Conservation (phyloP, 2,113 vertebrate species). For the Silurus glanis region DNA sequence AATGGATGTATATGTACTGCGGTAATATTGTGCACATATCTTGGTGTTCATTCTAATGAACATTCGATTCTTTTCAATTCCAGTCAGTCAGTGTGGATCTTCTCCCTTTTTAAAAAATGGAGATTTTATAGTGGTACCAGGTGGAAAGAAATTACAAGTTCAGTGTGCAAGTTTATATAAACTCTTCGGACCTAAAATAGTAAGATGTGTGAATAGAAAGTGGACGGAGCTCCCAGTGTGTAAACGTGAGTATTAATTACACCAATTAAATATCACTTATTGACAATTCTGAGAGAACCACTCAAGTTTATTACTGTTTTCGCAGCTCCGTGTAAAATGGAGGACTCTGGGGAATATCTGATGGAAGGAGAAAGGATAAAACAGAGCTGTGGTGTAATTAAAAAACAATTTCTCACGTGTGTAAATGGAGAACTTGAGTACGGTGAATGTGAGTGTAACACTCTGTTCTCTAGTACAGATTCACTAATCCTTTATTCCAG, state of each 20-base stretch:
- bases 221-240: not conserved
- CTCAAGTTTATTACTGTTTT: not conserved
- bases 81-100: too few relatives aligned
- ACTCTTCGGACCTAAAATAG: too few relatives aligned
- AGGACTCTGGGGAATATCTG: not conserved
- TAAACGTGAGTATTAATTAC: not conserved
- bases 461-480: not conserved
- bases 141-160: too few relatives aligned
- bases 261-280: not conserved
- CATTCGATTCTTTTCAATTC: too few relatives aligned
- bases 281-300: too few relatives aligned
- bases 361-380: not conserved
- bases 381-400: rapidly evolving
- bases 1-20: too few relatives aligned
- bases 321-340: constrained; percentile 23
- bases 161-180: too few relatives aligned
- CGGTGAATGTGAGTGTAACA: not conserved
- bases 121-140: too few relatives aligned
- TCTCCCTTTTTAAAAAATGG: too few relatives aligned
- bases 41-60: too few relatives aligned
- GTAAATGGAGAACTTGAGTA: not conserved
- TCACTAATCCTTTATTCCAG: not conserved
- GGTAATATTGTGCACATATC: too few relatives aligned
- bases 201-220: too few relatives aligned
- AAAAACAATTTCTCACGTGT: not conserved